Conservation (phyloP, 2,797 vertebrate species). For the Tokudaia tokunoshimensis region DNA sequence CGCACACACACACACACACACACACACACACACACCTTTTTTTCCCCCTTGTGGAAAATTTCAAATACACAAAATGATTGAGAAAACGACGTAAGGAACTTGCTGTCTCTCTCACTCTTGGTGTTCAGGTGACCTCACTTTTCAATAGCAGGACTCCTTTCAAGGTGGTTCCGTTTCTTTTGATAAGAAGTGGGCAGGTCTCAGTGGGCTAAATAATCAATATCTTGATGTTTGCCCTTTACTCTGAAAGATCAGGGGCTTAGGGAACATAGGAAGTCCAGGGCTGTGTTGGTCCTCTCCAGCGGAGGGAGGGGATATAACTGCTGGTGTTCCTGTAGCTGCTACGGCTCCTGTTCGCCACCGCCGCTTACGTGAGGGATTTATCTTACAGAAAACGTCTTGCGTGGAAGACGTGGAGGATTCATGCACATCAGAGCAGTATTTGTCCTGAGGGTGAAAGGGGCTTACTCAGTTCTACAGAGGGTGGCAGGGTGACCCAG, state of each 20-base stretch:
- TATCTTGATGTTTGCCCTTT: conserved; percentile 2
- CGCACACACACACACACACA: not conserved
- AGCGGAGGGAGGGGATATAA: not conserved
- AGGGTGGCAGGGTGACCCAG: not conserved
- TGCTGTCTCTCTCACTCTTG: not conserved
- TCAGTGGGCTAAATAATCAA: not conserved
- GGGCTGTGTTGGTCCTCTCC: not conserved
- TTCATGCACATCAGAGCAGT: not conserved
- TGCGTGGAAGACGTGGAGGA: not conserved
- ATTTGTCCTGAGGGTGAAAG: not conserved
- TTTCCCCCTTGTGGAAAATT: not conserved
- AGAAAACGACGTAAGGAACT: not conserved
- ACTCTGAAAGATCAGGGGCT: conserved; percentile 31
- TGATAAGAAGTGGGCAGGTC: not conserved
- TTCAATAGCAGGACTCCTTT: not conserved
- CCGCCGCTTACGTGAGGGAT: not conserved
- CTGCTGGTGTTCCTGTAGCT: not conserved
- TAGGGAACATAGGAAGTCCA: not conserved
- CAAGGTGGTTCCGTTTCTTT: conserved; percentile 39
- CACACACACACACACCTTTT: no score
- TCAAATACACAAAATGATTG: not conserved
- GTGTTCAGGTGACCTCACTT: not conserved
- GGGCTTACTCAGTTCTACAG: not conserved
- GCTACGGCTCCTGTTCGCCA: not conserved
- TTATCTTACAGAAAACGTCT: conserved; percentile 9